Evolutionary conservation across 2,888 invertebrate genomes (phyloP), one percentile per base, ranked within the genome.

Genomic region (Hyposoter dolosus): DNA sequence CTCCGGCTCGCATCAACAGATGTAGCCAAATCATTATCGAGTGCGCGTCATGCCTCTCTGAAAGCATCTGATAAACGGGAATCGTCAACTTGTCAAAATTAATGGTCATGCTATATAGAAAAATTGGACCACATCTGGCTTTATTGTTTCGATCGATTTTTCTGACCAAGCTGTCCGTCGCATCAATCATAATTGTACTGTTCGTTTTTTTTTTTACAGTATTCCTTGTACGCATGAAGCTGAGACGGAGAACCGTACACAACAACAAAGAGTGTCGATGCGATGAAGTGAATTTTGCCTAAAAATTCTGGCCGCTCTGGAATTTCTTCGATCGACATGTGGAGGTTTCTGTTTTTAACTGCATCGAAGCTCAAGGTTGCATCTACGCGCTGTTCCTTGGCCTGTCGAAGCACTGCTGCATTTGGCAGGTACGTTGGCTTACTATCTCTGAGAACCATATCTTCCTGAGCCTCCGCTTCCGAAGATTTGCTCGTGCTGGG

Each of bases 211-310:
- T 43, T 68, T 43, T 43, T 40, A 19, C 68, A 68, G 4, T 68
- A 68, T 12, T 66, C 65, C 40, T 65, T 65, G 17, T 65, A 65
- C n/a, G 65, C 65, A 6, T 65, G 65, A 9, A 65, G 23, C 23
- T 68, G 45, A n/a, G 68, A n/a, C 19, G 68, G 68, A 10, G 10
- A 43, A 9, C 43, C n/a, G 12, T 68, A 68, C 1, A 68, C 19
- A 10, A 19, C 43, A 12, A 68, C 0, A 12, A 68, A 68, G 7
- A 43, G 68, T 1, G 23, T 10, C 7, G 68, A 43, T 43, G 10
- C 43, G 4, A 68, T 43, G 12, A 0, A 19, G 1, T 68, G 19
- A 1, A 68, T 68, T 19, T 43, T 40, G 3, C 68, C 68, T 3
- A 0, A 3, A 45, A 43, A 68, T 43, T 68, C 43, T 43, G 43